Evolutionary conservation across 2,113 vertebrate genomes (phyloP).

Genomic region (Callithrix jacchus): DNA sequence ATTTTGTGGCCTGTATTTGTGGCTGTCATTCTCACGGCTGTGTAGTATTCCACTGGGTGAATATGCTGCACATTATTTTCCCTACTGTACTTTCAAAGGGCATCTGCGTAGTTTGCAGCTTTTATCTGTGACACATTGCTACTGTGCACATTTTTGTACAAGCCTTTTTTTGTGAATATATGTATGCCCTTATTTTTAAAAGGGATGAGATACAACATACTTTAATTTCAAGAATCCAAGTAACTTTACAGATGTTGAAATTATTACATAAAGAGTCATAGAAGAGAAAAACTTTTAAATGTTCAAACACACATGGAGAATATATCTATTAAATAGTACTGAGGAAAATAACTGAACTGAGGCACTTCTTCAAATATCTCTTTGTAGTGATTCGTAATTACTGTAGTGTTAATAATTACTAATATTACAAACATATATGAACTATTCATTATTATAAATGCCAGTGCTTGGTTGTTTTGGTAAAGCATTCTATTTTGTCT

Average conservation of each 20-base stretch:
- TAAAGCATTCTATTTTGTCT: neutral
- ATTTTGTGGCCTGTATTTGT: accelerated
- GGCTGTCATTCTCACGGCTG: neutral
- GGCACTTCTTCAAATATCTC: neutral
- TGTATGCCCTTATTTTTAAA: neutral
- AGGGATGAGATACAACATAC: neutral
- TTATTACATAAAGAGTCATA: neutral
- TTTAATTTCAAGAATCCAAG: neutral
- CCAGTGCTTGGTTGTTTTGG: neutral
- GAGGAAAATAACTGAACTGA: neutral
- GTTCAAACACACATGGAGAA: neutral
- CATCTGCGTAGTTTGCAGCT: neutral
- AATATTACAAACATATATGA: neutral
- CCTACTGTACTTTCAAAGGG: neutral
- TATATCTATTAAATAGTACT: neutral
- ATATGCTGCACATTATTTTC: neutral
- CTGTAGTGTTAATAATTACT: neutral
- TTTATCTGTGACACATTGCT: neutral
- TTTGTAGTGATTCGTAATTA: neutral
- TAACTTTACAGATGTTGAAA: neutral
- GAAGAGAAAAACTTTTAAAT: neutral
- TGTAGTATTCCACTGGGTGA: neutral
- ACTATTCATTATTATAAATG: neutral
- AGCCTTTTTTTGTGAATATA: neutral
- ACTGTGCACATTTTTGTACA: neutral